Base-by-base conservation (phyloP, 2,888 invertebrate genomes). In the Scotopteryx bipunctaria region DNA sequence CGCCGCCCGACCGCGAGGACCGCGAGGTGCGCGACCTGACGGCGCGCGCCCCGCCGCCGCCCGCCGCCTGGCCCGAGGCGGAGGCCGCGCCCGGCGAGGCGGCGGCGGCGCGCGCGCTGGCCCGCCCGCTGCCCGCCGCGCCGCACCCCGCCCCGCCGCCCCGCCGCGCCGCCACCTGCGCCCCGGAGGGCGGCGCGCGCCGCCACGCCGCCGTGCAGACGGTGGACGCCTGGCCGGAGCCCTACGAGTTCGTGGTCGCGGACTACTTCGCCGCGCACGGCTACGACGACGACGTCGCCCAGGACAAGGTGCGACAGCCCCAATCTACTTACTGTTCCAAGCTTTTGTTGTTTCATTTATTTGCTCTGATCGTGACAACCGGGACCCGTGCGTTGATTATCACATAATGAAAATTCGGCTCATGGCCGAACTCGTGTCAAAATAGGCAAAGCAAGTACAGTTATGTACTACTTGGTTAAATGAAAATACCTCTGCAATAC, bases 181-280 rank as follows among this genome's bases (percentile, higher is more conserved):
- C 45, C 44, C 62, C 57, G 43, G 21, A 33, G n/a, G n/a, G n/a
- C n/a, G n/a, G n/a, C n/a, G n/a, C n/a, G n/a, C 57, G 47, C 25
- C 19, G 35, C 23, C 36, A 65, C 38, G 74, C 66, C 41, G 79
- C 77, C 52, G 76, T 71, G 70, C 96, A 96, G 81, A 96, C 96
- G 6, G 91, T 93, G 42, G 93, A 94, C 71, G 81, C 92, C 61
- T 93, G 94, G 91, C 94, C 94, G 40, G 91, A 91, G 76, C 93
- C 94, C 32, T 96, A 96, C 76, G 96, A 96, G 74, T 93, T 94
- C 75, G 83, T 95, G 43, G 92, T 96, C 59, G 88, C 94, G n/a
- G 94, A 94, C 59, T 92, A 95, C 62, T 92, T 94, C 67, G 91
- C 79, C 15, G 59, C 61, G 35, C 76, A 86, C 58, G 79, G 85